Base-by-base conservation (phyloP, 2,797 vertebrate species). In the Geotria australis region DNA sequence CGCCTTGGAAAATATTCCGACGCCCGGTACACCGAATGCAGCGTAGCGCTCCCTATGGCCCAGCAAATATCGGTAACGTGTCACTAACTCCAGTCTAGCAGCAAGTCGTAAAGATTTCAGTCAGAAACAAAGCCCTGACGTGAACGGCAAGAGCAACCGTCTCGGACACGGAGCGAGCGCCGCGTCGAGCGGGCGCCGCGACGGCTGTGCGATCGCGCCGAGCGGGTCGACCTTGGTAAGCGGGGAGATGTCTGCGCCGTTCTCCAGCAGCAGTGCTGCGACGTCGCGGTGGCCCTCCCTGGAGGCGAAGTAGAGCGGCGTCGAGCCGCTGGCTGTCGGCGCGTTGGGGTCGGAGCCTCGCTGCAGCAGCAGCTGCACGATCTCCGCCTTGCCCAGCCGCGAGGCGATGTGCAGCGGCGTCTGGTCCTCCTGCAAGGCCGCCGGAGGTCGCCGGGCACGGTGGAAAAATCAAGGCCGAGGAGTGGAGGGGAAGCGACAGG, bases 331-430 rank as follows among this genome's bases (percentile, higher is more conserved):
- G 47, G 74, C 80, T 0, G 91, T 98, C 57, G 88, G 79, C 0
- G 91, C 89, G 3, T 96, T 89, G 0, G 91, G 91, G 55, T 96
- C 84, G 8, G 91, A 89, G 86, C 96, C 94, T 63, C 96, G 89
- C 62, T 98, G 91, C 7, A 98, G 73, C 56, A 98, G 74, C 57
- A 98, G 73, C 63, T 96, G 91, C 48, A 96, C 89, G 0, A 98
- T 96, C 71, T 98, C 91, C 0, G 86, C 91, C 68, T 98, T 98
- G 5, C 91, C 91, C 69, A 98, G 68, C 56, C 91, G 85, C 15
- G 91, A 91, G 2, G 91, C 89, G 9, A 98, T 98, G 70, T 98
- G 91, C 58, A 98, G 74, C 1, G 91, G 86, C 2, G 89, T 95
- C 77, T 98, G 91, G 64, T 95, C 83, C 73, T 95, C 91, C 88